These are phyloP conservation scores for Dissostichus mawsoni DNA, from an alignment of 2,113 vertebrate genomes.

Conservation along the genomic window DNA sequence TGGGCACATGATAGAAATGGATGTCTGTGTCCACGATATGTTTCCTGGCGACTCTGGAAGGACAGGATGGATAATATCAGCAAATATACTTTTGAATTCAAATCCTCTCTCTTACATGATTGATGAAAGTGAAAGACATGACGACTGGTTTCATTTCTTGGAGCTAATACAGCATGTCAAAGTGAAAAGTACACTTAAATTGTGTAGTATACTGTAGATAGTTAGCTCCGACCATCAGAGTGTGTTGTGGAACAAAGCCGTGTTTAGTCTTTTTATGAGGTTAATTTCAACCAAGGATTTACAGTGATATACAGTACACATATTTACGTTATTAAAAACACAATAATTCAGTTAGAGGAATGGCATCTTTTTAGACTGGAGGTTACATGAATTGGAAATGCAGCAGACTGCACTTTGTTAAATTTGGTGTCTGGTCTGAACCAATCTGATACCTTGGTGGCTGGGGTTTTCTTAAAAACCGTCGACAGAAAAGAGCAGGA, in stretches of 20 bases:
- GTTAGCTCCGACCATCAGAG: not conserved
- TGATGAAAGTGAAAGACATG: constrained; percentile 9
- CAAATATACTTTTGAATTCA: constrained; percentile 5
- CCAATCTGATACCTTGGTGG: constrained; percentile 67
- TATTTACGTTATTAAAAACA: not conserved
- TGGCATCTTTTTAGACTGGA: not conserved
- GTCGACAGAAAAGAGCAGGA: constrained; percentile 23
- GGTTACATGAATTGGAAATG: not conserved
- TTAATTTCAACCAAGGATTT: constrained; percentile 13
- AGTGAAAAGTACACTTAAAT: not conserved
- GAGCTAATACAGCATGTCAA: not conserved
- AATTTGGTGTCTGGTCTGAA: constrained; percentile 20
- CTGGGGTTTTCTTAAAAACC: constrained; percentile 67
- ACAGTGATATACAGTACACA: not conserved
- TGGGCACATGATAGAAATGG: constrained; percentile 93
- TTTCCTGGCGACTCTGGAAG: constrained; percentile 87
- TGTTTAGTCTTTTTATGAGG: constrained; percentile 17
- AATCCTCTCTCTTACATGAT: not conserved
- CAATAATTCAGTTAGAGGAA: not conserved
- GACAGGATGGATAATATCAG: constrained; percentile 30
- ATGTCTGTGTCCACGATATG: constrained; percentile 92
- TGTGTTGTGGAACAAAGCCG: not conserved
- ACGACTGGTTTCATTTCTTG: not conserved
- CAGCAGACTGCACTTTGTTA: constrained; percentile 35
- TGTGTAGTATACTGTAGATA: not conserved